Conservation (phyloP, 2,797 vertebrate species). For the Atherinosoma microstoma region DNA sequence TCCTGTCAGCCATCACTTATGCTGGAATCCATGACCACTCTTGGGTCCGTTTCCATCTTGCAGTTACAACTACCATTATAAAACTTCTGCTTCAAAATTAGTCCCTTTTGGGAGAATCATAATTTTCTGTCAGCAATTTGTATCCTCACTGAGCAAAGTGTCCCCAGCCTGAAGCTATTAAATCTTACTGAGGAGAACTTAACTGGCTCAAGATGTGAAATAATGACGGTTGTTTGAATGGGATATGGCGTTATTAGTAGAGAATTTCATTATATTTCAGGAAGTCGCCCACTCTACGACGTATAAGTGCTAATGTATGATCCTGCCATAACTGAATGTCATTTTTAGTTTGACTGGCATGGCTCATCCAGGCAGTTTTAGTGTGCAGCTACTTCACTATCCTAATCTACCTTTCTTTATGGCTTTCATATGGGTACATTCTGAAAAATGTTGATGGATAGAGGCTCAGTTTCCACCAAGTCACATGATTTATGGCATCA, state of each 20-base stretch:
- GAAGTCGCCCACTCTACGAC: conserved; percentile 39
- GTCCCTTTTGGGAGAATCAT: conserved; percentile 33
- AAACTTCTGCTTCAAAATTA: conserved; percentile 47
- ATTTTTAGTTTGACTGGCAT: conserved; percentile 30
- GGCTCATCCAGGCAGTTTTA: conserved; percentile 6
- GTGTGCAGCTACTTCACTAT: conserved; percentile 3
- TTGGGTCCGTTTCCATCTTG: conserved; percentile 11
- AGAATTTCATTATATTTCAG: conserved; percentile 54
- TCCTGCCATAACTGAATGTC: conserved; percentile 38
- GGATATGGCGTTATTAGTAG: conserved; percentile 55
- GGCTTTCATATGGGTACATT: conserved; percentile 3
- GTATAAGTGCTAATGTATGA: conserved; percentile 38
- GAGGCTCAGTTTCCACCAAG: background rate
- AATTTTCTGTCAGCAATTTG: conserved; percentile 60
- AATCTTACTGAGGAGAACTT: conserved; percentile 34
- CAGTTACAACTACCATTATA: conserved; percentile 19
- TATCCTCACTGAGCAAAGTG: conserved; percentile 51
- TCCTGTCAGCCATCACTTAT: background rate
- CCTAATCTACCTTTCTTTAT: conserved; percentile 34
- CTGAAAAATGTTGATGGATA: conserved; percentile 4
- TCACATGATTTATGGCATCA: background rate
- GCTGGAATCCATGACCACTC: background rate
- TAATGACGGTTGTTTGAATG: conserved; percentile 53
- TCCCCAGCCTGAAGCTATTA: conserved; percentile 70
- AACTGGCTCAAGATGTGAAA: conserved; percentile 72